Evolutionary conservation across 2,888 invertebrate genomes (phyloP), one percentile per base, ranked within the genome.

Genomic region (Camponotus fellah): DNA sequence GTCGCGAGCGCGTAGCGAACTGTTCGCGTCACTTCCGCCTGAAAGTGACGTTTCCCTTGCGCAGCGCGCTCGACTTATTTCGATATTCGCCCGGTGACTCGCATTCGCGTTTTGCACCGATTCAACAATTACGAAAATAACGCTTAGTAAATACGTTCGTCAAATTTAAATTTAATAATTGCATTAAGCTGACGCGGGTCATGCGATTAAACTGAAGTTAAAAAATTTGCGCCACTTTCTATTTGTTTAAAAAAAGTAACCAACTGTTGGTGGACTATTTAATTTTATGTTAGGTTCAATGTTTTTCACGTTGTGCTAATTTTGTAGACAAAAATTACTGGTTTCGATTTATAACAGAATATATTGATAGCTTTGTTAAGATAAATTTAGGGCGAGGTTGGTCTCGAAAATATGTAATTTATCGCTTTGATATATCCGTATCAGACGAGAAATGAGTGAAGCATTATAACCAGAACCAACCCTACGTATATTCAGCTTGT

Each of bases 51-150:
- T 80, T 80, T 80, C 26, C 46, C 46, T 46, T 17, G 26, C 26
- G 69, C 49, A 53, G 53, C 68, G 68, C 49, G 68, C 34, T 71
- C 72, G 60, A 72, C 79, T 72, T 71, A 49, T 80, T 79, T 72
- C 46, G 49, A 80, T 37, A 49, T 62, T 62, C 40, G 56, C 1
- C 12, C 72, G 46, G 26, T 17, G 46, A 37, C 46, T 68, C 43
- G 77, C 77, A 26, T 26, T 2, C 26, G 68, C 40, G 14, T 77
- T 43, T 21, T 9, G 37, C 68, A 8, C 34, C 79, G 37, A 46
- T 71, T 72, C 62, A 12, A 46, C 60, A 71, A 62, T 46, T 17
- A 43, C 58, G 4, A 21, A 79, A 79, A 46, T 60, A 79, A 79
- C 60, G 40, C 6, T 17, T 21, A 8, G 77, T 43, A 69, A 77